Evolutionary conservation across 2,113 vertebrate genomes (phyloP).

Genomic region (Oreochromis niloticus): DNA sequence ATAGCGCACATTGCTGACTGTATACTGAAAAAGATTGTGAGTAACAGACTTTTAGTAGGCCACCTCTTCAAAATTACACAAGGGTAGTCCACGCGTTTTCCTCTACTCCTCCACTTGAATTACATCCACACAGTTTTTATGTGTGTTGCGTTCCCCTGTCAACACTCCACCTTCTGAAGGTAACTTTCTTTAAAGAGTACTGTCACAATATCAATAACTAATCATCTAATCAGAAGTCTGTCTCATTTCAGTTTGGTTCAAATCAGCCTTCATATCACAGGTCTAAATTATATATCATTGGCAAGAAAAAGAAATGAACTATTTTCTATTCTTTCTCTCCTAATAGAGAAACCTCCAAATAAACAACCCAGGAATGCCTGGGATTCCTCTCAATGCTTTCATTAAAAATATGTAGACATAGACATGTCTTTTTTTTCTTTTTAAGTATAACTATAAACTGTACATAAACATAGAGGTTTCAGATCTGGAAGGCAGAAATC

Average conservation of each 20-base stretch:
- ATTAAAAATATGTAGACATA: not conserved
- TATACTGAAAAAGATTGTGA: not conserved
- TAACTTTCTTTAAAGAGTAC: not conserved
- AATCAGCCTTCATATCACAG: not conserved
- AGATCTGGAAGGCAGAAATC: not conserved
- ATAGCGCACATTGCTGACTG: not conserved
- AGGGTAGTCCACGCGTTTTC: not conserved
- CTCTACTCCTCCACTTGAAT: not conserved
- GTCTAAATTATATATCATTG: not conserved
- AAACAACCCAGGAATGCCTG: not conserved
- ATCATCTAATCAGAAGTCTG: not conserved
- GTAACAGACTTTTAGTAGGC: not conserved
- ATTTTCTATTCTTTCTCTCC: not conserved
- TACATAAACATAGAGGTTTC: not conserved
- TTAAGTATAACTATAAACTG: not conserved
- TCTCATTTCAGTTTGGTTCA: not conserved
- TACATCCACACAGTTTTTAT: not conserved
- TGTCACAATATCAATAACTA: not conserved
- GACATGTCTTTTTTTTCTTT: not conserved
- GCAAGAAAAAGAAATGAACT: not conserved
- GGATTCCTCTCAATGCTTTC: not conserved
- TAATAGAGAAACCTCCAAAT: not conserved
- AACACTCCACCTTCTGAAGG: not conserved
- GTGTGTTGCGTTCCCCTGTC: not conserved
- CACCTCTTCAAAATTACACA: conserved; percentile 12